These are phyloP conservation scores for Takifugu ocellatus DNA, from an alignment of 2,797 vertebrate species.

Conservation along the genomic window DNA sequence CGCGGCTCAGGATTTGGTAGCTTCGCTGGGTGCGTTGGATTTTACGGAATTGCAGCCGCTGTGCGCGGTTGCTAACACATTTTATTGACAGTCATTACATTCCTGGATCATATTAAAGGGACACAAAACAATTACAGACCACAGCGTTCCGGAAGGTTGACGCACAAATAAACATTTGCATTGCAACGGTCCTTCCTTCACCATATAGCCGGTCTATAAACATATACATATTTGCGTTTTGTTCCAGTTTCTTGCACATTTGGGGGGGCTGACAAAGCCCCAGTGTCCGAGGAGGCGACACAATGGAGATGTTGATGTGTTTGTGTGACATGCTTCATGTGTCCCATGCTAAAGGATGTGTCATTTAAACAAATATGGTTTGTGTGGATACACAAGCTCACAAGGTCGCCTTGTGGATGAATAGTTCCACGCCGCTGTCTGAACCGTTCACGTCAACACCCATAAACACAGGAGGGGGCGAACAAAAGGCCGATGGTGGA, in stretches of 20 bases:
- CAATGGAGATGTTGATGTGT: conserved; percentile 53
- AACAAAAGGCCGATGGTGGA: conserved; percentile 43
- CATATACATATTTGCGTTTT: conserved; percentile 23
- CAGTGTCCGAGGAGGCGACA: conserved; percentile 22
- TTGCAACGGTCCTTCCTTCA: conserved; percentile 23
- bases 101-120: conserved; percentile 4
- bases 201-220: conserved; percentile 34
- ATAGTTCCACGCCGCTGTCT: conserved; percentile 56
- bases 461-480: conserved; percentile 68
- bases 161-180: conserved; percentile 16
- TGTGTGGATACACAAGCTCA: conserved; percentile 63
- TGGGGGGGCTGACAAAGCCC: conserved; percentile 17
- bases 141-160: conserved; percentile 9
- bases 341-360: conserved; percentile 62
- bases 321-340: conserved; percentile 44
- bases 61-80: neutral
- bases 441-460: conserved; percentile 67
- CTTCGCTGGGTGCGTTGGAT: neutral
- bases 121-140: neutral
- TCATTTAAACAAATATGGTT: conserved; percentile 69
- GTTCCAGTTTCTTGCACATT: conserved; percentile 14
- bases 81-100: neutral
- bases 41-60: neutral
- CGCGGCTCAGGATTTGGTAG: neutral
- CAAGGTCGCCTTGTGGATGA: conserved; percentile 47